Evolutionary conservation across 2,113 vertebrate species (phyloP), one percentile per base, ranked within the genome.

Genomic region (Entelurus aequoreus): DNA sequence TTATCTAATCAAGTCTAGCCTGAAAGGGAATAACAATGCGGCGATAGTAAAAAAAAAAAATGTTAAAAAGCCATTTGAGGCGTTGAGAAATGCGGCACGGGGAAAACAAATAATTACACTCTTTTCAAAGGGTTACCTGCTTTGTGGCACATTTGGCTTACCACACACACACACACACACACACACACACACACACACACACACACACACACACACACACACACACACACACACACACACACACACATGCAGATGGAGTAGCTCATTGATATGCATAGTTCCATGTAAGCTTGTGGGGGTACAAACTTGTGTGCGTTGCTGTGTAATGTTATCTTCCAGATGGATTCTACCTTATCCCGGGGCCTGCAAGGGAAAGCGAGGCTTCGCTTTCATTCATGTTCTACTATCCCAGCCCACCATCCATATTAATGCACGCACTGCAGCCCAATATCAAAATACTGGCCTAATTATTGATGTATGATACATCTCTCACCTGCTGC

Each of bases 301-400:
- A 78, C 75, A 77, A 81, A 81, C 66, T 78, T 78, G 67, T 69
- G 68, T 50, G 55, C 83, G 80, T 74, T 80, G 72, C 74, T 72
- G 74, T 71, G 82, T 82, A 84, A 82, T 75, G 79, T 75, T 86
- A 85, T 83, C 79, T 86, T 73, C 57, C 84, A 82, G 84, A 86
- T 78, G 81, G 79, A 83, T 78, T 81, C 72, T 79, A 62, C 72
- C 69, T 82, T 74, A 80, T 81, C 69, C 55, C 76, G 63, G 60
- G 57, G 73, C 84, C 78, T 77, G 71, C 62, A 46, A 74, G 84
- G 79, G 69, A 69, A 69, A 65, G 69, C 68, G 21, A 13, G 63
- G 58, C 64, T 84, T 79, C 44, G 44, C 78, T 85, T 83, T 83
- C 79, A 84, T 84, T 88, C 83, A 80, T 69, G 76, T 79, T 77